Evolutionary conservation across 2,888 invertebrate genomes (phyloP).

Genomic region (Nasonia oneida): DNA sequence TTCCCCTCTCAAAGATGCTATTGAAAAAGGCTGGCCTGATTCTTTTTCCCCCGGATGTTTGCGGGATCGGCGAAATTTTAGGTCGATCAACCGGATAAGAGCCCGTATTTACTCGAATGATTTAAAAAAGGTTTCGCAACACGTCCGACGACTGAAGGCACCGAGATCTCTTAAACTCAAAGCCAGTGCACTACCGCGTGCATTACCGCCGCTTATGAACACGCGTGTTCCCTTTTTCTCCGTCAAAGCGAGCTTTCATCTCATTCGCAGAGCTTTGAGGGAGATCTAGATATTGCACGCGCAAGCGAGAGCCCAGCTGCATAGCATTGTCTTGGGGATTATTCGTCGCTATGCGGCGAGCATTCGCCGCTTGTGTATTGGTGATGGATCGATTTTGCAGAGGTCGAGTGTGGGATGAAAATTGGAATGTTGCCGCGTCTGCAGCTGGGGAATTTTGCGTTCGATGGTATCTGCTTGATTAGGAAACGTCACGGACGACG

Average conservation of each 20-base stretch:
- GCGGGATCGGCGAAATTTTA: neutral
- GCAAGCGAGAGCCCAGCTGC: neutral
- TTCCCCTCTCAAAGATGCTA: conserved; percentile 20
- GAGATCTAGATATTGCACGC: neutral
- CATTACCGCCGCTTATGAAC: neutral
- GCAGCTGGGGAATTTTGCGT: neutral
- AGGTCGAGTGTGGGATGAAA: conserved; percentile 1
- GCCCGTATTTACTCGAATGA: neutral
- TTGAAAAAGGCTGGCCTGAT: conserved; percentile 4
- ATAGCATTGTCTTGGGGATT: neutral
- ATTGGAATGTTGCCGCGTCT: neutral
- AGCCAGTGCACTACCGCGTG: neutral
- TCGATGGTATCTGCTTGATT: neutral
- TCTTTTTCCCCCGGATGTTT: neutral
- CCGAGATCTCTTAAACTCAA: neutral
- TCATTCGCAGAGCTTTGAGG: neutral
- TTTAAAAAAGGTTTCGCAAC: neutral
- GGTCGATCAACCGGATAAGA: neutral
- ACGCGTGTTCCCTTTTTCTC: neutral
- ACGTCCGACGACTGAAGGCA: neutral
- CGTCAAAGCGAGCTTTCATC: conserved; percentile 21
- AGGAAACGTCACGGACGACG: neutral
- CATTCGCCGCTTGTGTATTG: neutral
- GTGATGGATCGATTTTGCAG: neutral
- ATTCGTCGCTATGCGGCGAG: neutral